A percentile compares a stretch with the other conserved stretches of the same genome.
These are phyloP conservation scores for Chiroxiphia lanceolata DNA, from an alignment of 2,797 vertebrate species.

Conservation along the genomic window DNA sequence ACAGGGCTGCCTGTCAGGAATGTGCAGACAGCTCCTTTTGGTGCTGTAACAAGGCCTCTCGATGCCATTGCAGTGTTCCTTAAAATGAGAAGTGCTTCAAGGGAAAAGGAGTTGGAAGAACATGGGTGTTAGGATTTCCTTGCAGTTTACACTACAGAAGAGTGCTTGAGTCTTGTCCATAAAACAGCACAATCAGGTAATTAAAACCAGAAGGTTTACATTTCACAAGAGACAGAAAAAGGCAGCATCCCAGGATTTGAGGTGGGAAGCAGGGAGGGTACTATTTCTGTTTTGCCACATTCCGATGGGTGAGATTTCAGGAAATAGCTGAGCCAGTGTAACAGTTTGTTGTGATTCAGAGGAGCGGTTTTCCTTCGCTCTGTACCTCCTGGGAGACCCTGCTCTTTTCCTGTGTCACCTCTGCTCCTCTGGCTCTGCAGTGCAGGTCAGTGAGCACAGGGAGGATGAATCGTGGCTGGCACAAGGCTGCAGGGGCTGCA, in stretches of 20 bases:
- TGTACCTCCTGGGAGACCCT: background rate
- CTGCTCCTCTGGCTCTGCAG: background rate
- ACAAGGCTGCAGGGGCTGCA: background rate
- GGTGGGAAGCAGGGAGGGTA: background rate
- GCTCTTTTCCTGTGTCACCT: background rate
- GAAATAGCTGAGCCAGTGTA: background rate
- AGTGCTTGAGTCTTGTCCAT: background rate
- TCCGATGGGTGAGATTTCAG: background rate
- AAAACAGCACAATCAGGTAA: background rate
- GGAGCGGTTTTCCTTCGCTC: background rate
- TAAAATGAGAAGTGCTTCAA: background rate
- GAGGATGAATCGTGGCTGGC: rapidly evolving
- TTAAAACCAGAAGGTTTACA: background rate
- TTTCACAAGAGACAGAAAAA: background rate
- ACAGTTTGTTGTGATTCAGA: background rate
- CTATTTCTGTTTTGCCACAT: background rate
- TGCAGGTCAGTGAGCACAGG: background rate
- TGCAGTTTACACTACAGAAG: background rate
- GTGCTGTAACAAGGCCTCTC: background rate
- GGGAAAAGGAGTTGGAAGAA: background rate
- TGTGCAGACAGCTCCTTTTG: background rate
- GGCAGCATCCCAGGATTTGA: background rate
- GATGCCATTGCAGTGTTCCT: rapidly evolving
- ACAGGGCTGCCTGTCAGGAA: background rate
- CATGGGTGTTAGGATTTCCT: background rate